Conservation (phyloP, 2,797 vertebrate genomes). For the Gallirallus australis region DNA sequence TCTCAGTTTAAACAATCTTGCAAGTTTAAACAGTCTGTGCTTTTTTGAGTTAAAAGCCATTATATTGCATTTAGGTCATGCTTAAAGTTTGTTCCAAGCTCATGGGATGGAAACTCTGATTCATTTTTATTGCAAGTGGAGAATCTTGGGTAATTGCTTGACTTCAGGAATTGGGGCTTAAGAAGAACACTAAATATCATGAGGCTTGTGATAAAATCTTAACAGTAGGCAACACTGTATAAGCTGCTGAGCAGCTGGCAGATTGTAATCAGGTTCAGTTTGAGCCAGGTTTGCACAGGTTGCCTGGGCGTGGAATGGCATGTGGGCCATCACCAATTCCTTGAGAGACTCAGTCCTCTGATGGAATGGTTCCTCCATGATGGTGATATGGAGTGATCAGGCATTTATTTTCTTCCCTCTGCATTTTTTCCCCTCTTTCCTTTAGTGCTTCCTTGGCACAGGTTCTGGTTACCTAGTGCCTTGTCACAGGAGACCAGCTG, state of each 20-base stretch:
- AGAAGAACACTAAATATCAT: neutral
- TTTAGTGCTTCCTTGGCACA: neutral
- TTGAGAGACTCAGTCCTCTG: neutral
- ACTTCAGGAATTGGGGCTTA: slow-evolving; percentile 19
- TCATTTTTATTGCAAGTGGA: neutral
- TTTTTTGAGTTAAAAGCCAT: neutral
- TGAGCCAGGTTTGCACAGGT: slow-evolving; percentile 27
- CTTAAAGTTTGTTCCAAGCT: neutral
- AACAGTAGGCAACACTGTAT: neutral
- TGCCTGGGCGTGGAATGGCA: neutral
- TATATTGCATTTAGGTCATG: neutral
- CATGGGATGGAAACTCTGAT: neutral
- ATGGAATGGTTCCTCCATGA: neutral
- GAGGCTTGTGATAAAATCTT: slow-evolving; percentile 48
- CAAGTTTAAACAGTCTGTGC: neutral
- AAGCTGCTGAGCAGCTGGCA: slow-evolving; percentile 20
- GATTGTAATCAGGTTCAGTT: slow-evolving; percentile 9
- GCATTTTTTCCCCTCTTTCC: neutral
- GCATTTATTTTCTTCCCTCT: neutral
- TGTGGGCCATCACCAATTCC: neutral
- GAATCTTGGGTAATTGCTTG: neutral
- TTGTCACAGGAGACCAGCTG: neutral
- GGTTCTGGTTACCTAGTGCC: neutral
- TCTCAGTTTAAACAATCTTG: neutral
- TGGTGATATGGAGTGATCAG: neutral